Percentiles rank a stretch among this genome's conserved stretches.
Conservation (phyloP, 2,113 vertebrate genomes). For the Cyanoramphus novaezelandiae region DNA sequence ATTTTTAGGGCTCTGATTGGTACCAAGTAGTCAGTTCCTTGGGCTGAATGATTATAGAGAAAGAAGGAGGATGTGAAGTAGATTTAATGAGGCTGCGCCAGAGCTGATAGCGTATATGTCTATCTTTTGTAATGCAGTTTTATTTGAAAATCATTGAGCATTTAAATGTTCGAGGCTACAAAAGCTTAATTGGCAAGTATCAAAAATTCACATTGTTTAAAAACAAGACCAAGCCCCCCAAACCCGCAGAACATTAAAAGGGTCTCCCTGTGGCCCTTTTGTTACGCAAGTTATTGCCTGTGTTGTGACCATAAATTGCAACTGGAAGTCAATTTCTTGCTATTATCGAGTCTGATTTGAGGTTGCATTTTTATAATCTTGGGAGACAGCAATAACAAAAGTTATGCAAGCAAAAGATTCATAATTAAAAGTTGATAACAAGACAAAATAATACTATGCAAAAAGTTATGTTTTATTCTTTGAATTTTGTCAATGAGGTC, state of each 20-base stretch:
- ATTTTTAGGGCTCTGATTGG: neutral
- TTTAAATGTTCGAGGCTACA: neutral
- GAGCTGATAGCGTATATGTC: neutral
- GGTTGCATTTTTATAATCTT: neutral
- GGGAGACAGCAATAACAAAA: neutral
- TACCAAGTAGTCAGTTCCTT: neutral
- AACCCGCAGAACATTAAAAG: neutral
- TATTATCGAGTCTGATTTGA: neutral
- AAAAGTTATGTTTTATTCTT: neutral
- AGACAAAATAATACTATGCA: neutral
- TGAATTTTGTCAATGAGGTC: neutral
- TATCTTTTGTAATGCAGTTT: neutral
- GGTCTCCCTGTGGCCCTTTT: neutral
- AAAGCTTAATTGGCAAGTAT: neutral
- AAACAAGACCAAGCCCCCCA: neutral
- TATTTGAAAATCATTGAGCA: neutral
- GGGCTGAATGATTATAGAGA: neutral
- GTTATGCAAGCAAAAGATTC: neutral
- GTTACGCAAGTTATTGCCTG: neutral
- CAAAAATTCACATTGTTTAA: neutral
- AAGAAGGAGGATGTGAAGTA: neutral
- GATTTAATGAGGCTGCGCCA: neutral
- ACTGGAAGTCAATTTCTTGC: neutral
- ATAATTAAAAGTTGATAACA: neutral
- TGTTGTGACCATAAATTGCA: neutral